Percentiles rank a stretch among this genome's conserved stretches.
Conservation (phyloP, 2,888 invertebrate genomes). For the Aspidiotus rigidus region DNA sequence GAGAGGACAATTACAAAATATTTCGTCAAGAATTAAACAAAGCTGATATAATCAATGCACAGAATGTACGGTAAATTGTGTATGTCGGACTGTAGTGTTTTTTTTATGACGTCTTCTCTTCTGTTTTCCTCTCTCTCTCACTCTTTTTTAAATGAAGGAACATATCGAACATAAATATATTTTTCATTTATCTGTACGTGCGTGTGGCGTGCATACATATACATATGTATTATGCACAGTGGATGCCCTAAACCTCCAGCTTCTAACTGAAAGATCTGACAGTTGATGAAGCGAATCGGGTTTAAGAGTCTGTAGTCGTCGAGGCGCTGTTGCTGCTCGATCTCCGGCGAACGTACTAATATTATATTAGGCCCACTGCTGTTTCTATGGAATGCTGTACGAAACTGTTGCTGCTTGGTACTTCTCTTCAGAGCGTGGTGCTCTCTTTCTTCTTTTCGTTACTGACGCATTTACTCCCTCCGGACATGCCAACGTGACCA, state of each 20-base stretch:
- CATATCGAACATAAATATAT: too few species aligned
- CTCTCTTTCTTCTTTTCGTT: constrained; percentile 17
- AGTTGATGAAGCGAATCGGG: constrained; percentile 26
- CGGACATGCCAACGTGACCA: constrained; percentile 31
- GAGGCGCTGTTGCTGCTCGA: constrained; percentile 18
- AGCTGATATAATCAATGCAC: too few species aligned
- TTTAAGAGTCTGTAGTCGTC: constrained; percentile 3
- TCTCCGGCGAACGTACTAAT: constrained; percentile 5
- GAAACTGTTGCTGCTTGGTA: constrained; percentile 11
- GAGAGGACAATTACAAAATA: too few species aligned
- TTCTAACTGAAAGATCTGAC: constrained; percentile 11
- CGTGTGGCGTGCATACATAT: constrained; percentile 4
- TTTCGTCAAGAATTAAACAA: too few species aligned
- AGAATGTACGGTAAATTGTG: too few species aligned
- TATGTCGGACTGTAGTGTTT: too few species aligned
- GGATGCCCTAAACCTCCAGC: background rate
- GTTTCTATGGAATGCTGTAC: constrained; percentile 32
- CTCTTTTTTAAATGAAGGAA: too few species aligned
- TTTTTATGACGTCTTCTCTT: too few species aligned
- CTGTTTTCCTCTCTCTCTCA: too few species aligned
- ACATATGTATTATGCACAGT: background rate
- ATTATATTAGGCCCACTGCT: constrained; percentile 28
- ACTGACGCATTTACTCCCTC: constrained; percentile 30
- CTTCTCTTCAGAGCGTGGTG: background rate
- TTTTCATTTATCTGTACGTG: constrained; percentile 3